phyloP scores from a whole-genome alignment of 2,797 vertebrate genomes.

The Schizopygopsis malacanthus region DNA sequence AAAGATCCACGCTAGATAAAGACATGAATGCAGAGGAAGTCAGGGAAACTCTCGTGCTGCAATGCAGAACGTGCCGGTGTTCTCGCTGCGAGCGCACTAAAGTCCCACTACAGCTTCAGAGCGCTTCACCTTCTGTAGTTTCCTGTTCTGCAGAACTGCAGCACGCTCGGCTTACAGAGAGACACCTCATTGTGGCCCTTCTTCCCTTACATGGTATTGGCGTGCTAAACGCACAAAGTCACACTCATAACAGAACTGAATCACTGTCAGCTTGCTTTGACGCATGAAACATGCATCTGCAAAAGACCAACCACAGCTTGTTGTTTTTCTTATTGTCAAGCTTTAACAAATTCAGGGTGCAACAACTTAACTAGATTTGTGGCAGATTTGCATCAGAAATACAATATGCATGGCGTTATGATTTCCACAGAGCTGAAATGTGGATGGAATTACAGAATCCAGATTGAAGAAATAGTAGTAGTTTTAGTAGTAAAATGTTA shows the following conservation, averaged over 20 bases:
- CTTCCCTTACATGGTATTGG: conserved; percentile 52
- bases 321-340: neutral
- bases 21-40: neutral
- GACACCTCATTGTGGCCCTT: neutral
- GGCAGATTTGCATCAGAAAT: neutral
- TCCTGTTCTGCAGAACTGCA: conserved; percentile 52
- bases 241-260: conserved; percentile 23
- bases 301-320: neutral
- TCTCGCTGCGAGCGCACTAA: neutral
- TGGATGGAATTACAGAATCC: neutral
- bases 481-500: too few relatives aligned
- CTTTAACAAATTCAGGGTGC: neutral
- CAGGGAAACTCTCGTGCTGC: conserved; percentile 36
- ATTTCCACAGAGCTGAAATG: neutral
- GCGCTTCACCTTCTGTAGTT: conserved; percentile 38
- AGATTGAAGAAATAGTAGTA: neutral
- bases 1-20: neutral
- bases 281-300: neutral
- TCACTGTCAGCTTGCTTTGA: conserved; percentile 11
- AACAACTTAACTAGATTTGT: neutral
- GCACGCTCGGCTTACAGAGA: neutral
- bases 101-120: neutral
- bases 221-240: neutral
- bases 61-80: conserved; percentile 44
- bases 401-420: neutral